Conservation (phyloP, 2,888 invertebrate species). For the Callyntrura sp. region DNA sequence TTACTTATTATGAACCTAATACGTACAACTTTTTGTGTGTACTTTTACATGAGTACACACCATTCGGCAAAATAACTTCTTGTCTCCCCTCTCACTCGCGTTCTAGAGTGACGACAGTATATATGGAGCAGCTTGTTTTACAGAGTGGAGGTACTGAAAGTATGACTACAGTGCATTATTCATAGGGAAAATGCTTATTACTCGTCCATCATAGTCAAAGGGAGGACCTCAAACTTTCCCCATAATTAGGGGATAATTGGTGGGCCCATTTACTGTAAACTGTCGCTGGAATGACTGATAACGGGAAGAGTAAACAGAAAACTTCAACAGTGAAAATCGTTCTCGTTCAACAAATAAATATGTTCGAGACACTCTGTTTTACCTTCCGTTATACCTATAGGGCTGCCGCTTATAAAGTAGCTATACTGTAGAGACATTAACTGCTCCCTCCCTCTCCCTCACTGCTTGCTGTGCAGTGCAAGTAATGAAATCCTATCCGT, state of each 20-base stretch:
- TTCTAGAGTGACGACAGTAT: no score
- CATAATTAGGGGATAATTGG: constrained; percentile 72
- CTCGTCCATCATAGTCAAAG: constrained; percentile 62
- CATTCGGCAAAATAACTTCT: background rate
- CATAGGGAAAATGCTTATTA: constrained; percentile 50
- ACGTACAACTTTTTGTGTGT: background rate
- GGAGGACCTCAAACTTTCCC: constrained; percentile 65
- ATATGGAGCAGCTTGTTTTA: background rate
- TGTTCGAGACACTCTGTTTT: no score
- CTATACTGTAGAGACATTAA: background rate
- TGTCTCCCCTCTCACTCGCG: background rate
- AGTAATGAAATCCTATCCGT: constrained; percentile 30
- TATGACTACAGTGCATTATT: constrained; percentile 5
- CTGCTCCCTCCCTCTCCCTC: background rate
- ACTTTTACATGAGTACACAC: no score
- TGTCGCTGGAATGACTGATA: constrained; percentile 67
- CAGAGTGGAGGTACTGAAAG: background rate
- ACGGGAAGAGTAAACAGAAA: constrained; percentile 65
- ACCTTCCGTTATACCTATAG: no score
- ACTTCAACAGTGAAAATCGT: constrained; percentile 43
- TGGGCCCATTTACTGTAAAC: constrained; percentile 60
- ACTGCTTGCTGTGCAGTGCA: background rate
- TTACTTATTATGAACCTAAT: background rate
- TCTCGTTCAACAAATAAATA: constrained; percentile 4
- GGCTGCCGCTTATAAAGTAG: no score